Percentiles rank a stretch among this genome's conserved stretches.
Evolutionary conservation across 2,113 vertebrate species (phyloP).

Genomic region (Illadopsis cleaveri): DNA sequence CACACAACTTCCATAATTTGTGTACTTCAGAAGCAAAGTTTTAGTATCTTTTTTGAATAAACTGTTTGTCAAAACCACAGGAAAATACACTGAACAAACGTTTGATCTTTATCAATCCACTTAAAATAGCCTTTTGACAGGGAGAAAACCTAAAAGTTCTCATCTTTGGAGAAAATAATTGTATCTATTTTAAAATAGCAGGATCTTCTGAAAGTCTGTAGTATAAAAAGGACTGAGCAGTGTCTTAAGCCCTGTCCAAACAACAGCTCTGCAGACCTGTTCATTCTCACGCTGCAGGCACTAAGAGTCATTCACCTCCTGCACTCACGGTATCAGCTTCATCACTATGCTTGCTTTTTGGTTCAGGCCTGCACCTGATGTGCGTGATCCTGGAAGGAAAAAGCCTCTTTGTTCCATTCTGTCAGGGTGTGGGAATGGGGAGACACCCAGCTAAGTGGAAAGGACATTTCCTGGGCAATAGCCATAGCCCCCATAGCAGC

Average conservation of each 20-base stretch:
- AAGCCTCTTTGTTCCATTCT: conserved; percentile 61
- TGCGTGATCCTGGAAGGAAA: conserved; percentile 21
- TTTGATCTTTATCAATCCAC: not conserved
- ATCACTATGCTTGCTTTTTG: not conserved
- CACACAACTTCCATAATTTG: not conserved
- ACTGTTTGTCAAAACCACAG: not conserved
- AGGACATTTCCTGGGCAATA: conserved; percentile 54
- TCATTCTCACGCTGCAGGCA: not conserved
- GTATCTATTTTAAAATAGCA: not conserved
- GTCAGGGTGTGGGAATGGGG: conserved; percentile 49
- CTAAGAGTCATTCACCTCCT: not conserved
- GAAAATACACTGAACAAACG: not conserved
- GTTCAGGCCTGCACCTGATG: conserved; percentile 25
- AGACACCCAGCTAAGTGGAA: conserved; percentile 56
- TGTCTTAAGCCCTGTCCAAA: not conserved
- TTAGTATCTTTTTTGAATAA: not conserved
- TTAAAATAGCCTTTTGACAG: not conserved
- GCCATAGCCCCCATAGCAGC: not conserved
- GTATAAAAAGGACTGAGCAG: not conserved
- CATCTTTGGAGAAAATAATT: not conserved
- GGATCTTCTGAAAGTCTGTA: not conserved
- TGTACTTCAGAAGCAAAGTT: not conserved
- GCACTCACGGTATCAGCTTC: not conserved
- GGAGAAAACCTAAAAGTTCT: not conserved
- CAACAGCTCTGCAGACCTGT: not conserved